Percentiles rank a stretch among this genome's conserved stretches.
Conservation (phyloP, 2,113 vertebrate species). For the Pogonocichla stellata region DNA sequence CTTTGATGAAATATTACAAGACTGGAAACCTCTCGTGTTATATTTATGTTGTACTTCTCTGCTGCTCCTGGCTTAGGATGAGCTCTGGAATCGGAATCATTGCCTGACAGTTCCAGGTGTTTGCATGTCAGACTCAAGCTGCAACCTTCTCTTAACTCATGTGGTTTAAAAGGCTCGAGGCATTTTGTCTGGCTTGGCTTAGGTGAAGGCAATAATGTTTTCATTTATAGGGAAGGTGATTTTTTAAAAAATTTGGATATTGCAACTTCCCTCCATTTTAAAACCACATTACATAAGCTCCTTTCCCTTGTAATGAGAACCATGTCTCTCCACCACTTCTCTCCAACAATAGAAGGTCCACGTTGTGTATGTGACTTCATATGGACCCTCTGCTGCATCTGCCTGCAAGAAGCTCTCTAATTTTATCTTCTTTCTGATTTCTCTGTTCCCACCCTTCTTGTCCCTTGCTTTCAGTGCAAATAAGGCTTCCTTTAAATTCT, state of each 20-base stretch:
- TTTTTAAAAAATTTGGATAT: background rate
- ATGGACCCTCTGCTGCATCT: background rate
- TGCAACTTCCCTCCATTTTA: background rate
- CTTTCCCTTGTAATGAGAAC: background rate
- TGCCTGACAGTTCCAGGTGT: background rate
- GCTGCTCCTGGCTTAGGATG: background rate
- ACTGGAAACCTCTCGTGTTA: background rate
- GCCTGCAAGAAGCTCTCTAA: background rate
- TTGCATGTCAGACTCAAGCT: background rate
- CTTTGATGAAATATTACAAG: conserved; percentile 12
- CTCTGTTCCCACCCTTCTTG: background rate
- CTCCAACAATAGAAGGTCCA: background rate
- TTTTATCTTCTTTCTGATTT: background rate
- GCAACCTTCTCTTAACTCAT: background rate
- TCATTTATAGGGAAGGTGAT: background rate
- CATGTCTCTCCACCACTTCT: background rate
- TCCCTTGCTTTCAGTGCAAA: background rate
- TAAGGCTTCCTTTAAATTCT: background rate
- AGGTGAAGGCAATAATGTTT: background rate
- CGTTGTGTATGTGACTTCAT: background rate
- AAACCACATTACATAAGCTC: background rate
- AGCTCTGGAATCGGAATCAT: background rate
- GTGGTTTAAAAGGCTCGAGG: background rate
- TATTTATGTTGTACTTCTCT: background rate
- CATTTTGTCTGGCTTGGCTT: background rate